phyloP scores from a whole-genome alignment of 2,797 vertebrate species.

The Typhlichthys subterraneus region DNA sequence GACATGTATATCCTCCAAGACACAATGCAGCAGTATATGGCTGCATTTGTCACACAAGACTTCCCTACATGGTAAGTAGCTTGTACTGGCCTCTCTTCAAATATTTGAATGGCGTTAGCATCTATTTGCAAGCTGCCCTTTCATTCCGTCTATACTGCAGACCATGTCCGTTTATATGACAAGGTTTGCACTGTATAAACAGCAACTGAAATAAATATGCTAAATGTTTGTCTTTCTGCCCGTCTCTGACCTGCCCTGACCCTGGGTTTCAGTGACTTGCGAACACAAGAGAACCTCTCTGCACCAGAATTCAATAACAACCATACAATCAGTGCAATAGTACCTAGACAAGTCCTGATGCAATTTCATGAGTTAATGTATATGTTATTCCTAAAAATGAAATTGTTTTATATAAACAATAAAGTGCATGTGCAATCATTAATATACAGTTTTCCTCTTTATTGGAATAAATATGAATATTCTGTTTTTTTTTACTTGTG shows the following conservation, averaged over 20 bases:
- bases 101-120: no score
- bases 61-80: conserved; percentile 61
- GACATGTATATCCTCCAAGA: conserved; percentile 7
- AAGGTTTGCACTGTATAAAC: no score
- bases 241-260: neutral
- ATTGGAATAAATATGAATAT: neutral
- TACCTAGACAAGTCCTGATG: conserved; percentile 1
- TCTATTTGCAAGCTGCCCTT: no score
- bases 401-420: neutral
- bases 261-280: conserved; percentile 28
- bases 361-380: neutral
- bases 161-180: no score
- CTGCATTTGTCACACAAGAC: conserved; percentile 57
- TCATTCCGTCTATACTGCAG: no score
- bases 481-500: neutral
- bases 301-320: conserved; percentile 3
- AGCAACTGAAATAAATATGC: neutral
- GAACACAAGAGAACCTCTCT: conserved; percentile 3
- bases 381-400: neutral
- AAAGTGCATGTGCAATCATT: neutral
- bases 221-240: neutral
- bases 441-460: neutral
- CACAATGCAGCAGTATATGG: conserved; percentile 43
- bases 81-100: fast-evolving
- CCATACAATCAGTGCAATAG: neutral